These are phyloP conservation scores for Tolmerus cingulatus DNA, from an alignment of 2,888 invertebrate genomes.

Conservation along the genomic window DNA sequence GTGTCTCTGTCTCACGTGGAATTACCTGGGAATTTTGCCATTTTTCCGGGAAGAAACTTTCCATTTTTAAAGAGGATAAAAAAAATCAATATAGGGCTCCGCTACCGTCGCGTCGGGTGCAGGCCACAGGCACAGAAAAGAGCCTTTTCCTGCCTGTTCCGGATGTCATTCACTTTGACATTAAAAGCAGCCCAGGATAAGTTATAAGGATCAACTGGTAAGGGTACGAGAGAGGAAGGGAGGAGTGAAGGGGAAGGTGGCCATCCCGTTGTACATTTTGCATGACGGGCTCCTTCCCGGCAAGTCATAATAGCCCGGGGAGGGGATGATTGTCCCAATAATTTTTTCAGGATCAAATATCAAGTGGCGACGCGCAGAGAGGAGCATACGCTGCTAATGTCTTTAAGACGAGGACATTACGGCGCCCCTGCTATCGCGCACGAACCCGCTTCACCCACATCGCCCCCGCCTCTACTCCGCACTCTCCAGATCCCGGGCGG, in stretches of 20 bases:
- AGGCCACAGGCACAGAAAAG: neutral
- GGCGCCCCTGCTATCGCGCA: neutral
- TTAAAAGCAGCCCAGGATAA: conserved; percentile 30
- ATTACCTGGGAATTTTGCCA: conserved; percentile 1
- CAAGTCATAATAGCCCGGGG: conserved; percentile 2
- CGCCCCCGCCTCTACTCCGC: too few relatives aligned
- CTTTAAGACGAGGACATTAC: conserved; percentile 36
- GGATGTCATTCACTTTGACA: conserved; percentile 12
- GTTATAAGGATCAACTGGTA: conserved; percentile 21
- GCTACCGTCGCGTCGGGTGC: neutral
- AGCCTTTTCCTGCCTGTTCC: neutral
- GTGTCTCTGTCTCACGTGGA: neutral
- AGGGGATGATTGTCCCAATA: conserved; percentile 26
- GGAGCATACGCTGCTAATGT: conserved; percentile 22
- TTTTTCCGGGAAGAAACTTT: neutral
- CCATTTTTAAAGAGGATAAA: conserved; percentile 23
- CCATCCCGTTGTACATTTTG: neutral
- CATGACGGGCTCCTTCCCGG: neutral
- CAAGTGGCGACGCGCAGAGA: neutral
- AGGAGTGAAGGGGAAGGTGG: neutral
- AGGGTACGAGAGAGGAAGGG: neutral
- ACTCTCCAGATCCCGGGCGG: neutral
- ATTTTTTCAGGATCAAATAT: conserved; percentile 32
- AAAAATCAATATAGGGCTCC: conserved; percentile 8
- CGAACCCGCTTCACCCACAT: neutral